These are phyloP conservation scores for Helleia helle DNA, from an alignment of 2,888 invertebrate genomes.

Conservation along the genomic window DNA sequence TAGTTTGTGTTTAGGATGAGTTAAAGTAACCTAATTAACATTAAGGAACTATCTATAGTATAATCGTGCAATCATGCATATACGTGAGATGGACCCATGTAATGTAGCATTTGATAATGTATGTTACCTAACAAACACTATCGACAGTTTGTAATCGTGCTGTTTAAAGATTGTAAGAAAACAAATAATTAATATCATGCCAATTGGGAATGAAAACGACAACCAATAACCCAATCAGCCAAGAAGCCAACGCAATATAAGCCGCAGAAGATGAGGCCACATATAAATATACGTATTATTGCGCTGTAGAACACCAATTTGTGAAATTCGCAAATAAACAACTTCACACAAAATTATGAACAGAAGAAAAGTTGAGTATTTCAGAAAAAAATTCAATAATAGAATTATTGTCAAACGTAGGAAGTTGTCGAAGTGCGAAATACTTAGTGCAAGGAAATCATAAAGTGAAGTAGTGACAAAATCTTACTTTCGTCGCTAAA, in stretches of 20 bases:
- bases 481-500: conserved; percentile 49
- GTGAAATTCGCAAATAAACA: conserved; percentile 28
- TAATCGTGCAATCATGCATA: conserved; percentile 27
- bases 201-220: conserved; percentile 44
- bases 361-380: neutral
- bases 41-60: conserved; percentile 6
- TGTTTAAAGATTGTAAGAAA: conserved; percentile 27
- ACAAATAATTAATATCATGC: conserved; percentile 40
- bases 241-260: conserved; percentile 39
- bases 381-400: neutral
- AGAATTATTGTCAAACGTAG: neutral
- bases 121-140: conserved; percentile 26
- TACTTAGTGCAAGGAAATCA: conserved; percentile 26
- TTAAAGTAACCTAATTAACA: conserved; percentile 1
- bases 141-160: conserved; percentile 29
- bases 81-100: conserved; percentile 27
- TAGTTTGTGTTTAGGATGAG: conserved; percentile 5
- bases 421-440: conserved; percentile 30
- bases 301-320: conserved; percentile 29
- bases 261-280: conserved; percentile 30
- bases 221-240: conserved; percentile 47
- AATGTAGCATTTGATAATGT: conserved; percentile 9
- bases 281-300: conserved; percentile 25
- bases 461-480: conserved; percentile 10
- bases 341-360: conserved; percentile 20